Percentiles rank a stretch among this genome's conserved stretches.
Conservation (phyloP, 1,140 invertebrate species). For the Chrysoperla carnea region DNA sequence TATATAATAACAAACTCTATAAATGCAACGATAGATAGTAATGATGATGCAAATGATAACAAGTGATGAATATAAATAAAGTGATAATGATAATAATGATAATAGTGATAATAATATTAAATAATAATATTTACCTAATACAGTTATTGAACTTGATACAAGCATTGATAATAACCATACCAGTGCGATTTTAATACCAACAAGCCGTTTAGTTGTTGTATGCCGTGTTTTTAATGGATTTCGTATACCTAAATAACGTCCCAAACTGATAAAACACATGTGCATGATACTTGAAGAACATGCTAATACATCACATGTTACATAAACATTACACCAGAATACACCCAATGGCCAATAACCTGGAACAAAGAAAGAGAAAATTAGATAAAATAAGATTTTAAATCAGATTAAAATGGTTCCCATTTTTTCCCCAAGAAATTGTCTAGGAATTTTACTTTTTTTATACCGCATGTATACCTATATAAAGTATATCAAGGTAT, state of each 20-base stretch:
- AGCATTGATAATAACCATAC: conserved; percentile 75
- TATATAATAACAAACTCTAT: no score
- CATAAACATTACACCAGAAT: conserved; percentile 82
- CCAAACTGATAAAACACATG: conserved; percentile 92
- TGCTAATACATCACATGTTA: conserved; percentile 85
- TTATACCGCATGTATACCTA: no score
- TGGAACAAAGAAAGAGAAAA: conserved; percentile 26
- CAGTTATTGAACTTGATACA: conserved; percentile 73
- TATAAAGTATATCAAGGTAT: no score
- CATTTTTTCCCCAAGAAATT: no score
- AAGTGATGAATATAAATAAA: no score
- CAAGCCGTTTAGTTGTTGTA: conserved; percentile 54
- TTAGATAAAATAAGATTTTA: no score
- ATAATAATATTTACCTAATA: conserved; percentile 68
- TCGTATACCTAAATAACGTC: conserved; percentile 79
- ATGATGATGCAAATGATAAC: no score
- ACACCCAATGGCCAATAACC: conserved; percentile 82
- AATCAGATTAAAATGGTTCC: no score
- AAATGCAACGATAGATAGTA: no score
- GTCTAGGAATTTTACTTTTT: no score
- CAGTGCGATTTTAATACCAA: conserved; percentile 63
- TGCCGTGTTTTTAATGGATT: conserved; percentile 72
- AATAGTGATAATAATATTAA: no score
- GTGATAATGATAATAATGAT: no score
- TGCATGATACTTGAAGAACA: conserved; percentile 91